These are phyloP conservation scores for Charaxes varanes DNA, from an alignment of 1,140 invertebrate species.

Conservation along the genomic window DNA sequence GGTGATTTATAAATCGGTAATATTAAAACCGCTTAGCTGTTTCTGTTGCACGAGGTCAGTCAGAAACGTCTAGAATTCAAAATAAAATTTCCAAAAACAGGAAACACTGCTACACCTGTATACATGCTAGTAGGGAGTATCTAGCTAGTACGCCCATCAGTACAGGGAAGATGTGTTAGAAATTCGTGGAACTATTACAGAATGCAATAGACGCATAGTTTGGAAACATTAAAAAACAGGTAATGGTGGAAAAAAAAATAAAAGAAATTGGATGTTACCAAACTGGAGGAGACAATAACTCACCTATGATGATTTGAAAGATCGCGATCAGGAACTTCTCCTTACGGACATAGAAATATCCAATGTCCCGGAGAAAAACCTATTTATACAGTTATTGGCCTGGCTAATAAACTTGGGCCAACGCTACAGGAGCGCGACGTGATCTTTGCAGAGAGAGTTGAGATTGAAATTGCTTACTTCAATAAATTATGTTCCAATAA, in stretches of 20 bases:
- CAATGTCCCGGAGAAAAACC: slow-evolving; percentile 9
- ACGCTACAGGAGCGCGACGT: not conserved
- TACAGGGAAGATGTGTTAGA: not conserved
- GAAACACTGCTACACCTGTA: no score
- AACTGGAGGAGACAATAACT: slow-evolving; percentile 2
- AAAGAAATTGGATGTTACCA: not conserved
- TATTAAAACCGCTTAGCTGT: no score
- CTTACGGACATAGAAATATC: slow-evolving; percentile 8
- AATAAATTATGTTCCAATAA: no score
- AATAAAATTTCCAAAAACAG: no score
- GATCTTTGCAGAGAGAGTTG: slow-evolving; percentile 4
- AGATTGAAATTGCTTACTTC: no score
- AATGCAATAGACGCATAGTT: not conserved
- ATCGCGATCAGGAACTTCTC: slow-evolving; percentile 12
- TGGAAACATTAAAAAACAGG: not conserved
- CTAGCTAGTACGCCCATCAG: no score
- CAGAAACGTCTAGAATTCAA: no score
- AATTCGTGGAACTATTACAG: not conserved
- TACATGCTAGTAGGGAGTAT: no score
- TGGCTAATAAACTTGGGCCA: slow-evolving; percentile 8
- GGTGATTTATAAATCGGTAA: no score
- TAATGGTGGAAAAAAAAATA: no score
- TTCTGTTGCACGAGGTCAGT: no score
- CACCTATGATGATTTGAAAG: slow-evolving; percentile 4
- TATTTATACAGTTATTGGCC: not conserved